Evolutionary conservation across 2,113 vertebrate species (phyloP), one percentile per base, ranked within the genome.

Genomic region (Ptyas mucosa): DNA sequence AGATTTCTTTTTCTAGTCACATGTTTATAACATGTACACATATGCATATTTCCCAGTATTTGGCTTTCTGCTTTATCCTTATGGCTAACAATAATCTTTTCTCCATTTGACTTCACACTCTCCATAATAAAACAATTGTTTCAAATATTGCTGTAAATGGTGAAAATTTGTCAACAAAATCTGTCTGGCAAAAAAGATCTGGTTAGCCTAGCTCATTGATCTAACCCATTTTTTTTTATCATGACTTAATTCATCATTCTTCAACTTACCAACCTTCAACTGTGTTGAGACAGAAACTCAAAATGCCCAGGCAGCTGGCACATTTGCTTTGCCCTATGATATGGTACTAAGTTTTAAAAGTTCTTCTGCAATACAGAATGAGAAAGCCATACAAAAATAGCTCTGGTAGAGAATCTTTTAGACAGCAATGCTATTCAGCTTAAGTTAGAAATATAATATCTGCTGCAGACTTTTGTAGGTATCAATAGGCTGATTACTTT

Each of bases 1-100:
- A 89, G 23, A 23, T 69, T 51, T 39, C 26, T 88, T n/a, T 43
- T 23, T 88, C 18, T 64, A 6, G 34, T 3, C 7, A 49, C 24
- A 10, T 55, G 3, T 24, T 46, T 8, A 2, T 57, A 75, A 52
- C 3, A 2, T 12, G 18, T 11, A 92, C 14, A 55, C 39, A 85
- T 14, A 53, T 20, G 3, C 52, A 81, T 69, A 81, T 26, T n/a
- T 69, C 54, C 64, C 55, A 75, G 15, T 64, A 88, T 88, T 92
- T 94, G 94, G 7, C 26, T 94, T 91, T 91, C 89, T 90, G 29
- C 23, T 95, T 94, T 96, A 90, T 87, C 94, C 94, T 10, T 57
- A 21, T 75, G 10, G 2, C 88, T 43, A 29, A 5, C 88, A 94
- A 92, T n/a, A 57, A 2, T 9, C 24, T 39, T 3, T 54, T 95